Evolutionary conservation across 2,797 vertebrate genomes (phyloP).

Genomic region (Rhyacichthys aspro): DNA sequence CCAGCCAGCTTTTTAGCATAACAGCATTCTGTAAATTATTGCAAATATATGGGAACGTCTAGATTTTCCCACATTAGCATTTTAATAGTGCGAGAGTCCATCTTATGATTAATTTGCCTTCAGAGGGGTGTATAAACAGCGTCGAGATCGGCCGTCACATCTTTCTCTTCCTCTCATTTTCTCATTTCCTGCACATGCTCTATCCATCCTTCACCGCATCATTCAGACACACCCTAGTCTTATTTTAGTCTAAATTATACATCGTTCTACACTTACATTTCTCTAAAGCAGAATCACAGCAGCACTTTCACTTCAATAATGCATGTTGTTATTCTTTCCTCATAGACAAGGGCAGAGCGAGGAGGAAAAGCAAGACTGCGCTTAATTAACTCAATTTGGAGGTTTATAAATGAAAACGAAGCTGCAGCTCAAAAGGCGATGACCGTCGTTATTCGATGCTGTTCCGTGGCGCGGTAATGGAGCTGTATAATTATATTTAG

Average conservation of each 20-base stretch:
- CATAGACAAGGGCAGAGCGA: constrained; percentile 18
- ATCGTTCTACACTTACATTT: background rate
- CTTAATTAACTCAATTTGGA: constrained; percentile 3
- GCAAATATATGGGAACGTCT: constrained; percentile 74
- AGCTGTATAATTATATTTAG: constrained; percentile 47
- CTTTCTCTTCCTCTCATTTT: constrained; percentile 42
- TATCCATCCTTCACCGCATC: no score
- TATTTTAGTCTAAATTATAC: constrained; percentile 49
- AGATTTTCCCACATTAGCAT: constrained; percentile 79
- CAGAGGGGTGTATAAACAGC: constrained; percentile 75
- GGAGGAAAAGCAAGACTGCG: constrained; percentile 4
- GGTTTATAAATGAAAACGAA: constrained; percentile 32
- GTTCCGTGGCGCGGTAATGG: constrained; percentile 41
- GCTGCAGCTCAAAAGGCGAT: constrained; percentile 36
- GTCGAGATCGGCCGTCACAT: constrained; percentile 64
- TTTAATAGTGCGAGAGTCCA: constrained; percentile 76
- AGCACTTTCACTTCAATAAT: constrained; percentile 68
- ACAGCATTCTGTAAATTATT: constrained; percentile 64
- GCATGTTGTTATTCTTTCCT: constrained; percentile 55
- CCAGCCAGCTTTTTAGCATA: constrained; percentile 50
- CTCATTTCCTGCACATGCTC: constrained; percentile 44
- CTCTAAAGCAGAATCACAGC: constrained; percentile 19
- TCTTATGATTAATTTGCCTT: constrained; percentile 76
- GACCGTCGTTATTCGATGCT: constrained; percentile 45
- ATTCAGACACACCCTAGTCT: constrained; percentile 36